Evolutionary conservation across 2,888 invertebrate species (phyloP).

Genomic region (Pandemis cinnamomeana): DNA sequence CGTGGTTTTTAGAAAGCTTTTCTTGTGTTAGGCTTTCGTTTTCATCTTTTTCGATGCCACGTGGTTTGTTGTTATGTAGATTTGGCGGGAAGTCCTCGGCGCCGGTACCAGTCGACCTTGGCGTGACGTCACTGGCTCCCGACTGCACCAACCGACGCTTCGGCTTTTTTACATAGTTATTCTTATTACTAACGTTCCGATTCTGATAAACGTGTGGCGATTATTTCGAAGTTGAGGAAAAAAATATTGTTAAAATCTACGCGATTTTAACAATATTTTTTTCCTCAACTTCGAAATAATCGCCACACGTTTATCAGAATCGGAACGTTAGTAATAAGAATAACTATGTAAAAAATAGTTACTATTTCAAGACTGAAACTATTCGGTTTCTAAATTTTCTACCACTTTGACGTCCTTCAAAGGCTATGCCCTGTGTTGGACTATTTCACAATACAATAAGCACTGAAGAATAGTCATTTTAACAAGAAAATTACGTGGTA

Average conservation of each 20-base stretch:
- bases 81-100: conserved; percentile 74
- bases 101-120: conserved; percentile 77
- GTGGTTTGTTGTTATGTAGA: conserved; percentile 46
- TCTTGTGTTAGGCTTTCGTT: background rate
- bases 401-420: background rate
- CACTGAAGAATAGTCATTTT: background rate
- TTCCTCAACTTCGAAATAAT: conserved; percentile 28
- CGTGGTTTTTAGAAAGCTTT: background rate
- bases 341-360: conserved; percentile 61
- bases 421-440: background rate
- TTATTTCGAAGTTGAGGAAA: conserved; percentile 27
- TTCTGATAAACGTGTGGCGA: conserved; percentile 34
- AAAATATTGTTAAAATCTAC: background rate
- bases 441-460: background rate
- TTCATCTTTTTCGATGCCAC: conserved; percentile 28
- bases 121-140: conserved; percentile 80
- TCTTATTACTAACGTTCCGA: conserved; percentile 54
- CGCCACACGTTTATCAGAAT: conserved; percentile 34
- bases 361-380: background rate
- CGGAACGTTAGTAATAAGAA: conserved; percentile 55
- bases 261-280: background rate
- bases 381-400: background rate
- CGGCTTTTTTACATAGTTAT: conserved; percentile 62
- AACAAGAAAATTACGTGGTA: background rate
- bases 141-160: conserved; percentile 67